phyloP scores from a whole-genome alignment of 2,888 invertebrate species.

The Subacronicta megacephala region DNA sequence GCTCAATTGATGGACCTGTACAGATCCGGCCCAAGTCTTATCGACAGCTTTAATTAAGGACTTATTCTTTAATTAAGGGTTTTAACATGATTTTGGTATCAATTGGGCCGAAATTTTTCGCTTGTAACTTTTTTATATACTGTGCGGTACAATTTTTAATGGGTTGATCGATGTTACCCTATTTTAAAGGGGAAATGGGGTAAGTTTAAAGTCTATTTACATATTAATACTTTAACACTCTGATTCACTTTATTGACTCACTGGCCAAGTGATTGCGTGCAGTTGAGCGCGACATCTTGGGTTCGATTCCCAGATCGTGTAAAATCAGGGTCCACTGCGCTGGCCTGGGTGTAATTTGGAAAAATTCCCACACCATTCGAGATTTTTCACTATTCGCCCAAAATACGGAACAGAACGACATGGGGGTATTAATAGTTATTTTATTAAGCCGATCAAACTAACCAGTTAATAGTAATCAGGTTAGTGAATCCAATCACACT shows the following conservation, averaged over 20 bases:
- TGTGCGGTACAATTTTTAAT: not conserved
- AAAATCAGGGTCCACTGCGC: too few species aligned
- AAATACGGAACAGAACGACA: too few species aligned
- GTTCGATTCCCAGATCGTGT: too few species aligned
- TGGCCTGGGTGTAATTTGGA: too few species aligned
- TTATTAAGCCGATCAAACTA: not conserved
- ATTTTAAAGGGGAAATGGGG: not conserved
- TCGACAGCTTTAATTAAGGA: slow-evolving; percentile 56
- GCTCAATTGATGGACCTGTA: slow-evolving; percentile 70
- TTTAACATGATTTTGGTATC: slow-evolving; percentile 31
- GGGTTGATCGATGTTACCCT: not conserved
- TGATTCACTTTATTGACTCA: too few species aligned
- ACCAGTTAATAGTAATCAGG: not conserved
- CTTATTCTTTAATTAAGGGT: slow-evolving; percentile 54
- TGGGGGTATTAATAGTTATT: not conserved
- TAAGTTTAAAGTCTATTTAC: too few species aligned
- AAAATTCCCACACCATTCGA: too few species aligned
- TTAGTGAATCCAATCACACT: slow-evolving; percentile 3
- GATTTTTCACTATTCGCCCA: too few species aligned
- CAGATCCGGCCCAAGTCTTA: slow-evolving; percentile 54
- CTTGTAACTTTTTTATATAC: not conserved
- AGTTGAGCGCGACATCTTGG: too few species aligned
- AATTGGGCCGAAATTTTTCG: slow-evolving; percentile 8
- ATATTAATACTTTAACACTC: too few species aligned
- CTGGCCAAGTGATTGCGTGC: too few species aligned